A percentile compares a stretch with the other conserved stretches of the same genome.
phyloP scores from a whole-genome alignment of 2,113 vertebrate species.

The Forbesichthys papilliferus region DNA sequence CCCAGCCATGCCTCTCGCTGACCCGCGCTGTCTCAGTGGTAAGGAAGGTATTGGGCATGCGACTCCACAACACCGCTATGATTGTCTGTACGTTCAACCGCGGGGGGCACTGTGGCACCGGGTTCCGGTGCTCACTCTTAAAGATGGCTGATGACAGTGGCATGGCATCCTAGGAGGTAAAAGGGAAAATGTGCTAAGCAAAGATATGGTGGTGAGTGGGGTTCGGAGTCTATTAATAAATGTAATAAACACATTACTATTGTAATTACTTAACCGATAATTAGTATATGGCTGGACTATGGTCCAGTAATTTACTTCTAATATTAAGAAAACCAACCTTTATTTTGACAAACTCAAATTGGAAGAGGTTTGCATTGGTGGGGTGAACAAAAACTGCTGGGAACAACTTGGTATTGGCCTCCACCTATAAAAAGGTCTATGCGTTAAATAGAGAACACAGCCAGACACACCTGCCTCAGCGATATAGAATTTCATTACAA shows the following conservation, averaged over 20 bases:
- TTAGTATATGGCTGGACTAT: too few species aligned
- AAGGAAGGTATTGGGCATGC: conserved; percentile 93
- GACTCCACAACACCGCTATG: conserved; percentile 92
- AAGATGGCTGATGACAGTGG: conserved; percentile 96
- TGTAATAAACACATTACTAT: too few species aligned
- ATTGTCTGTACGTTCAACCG: conserved; percentile 92
- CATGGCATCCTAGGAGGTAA: conserved; percentile 85
- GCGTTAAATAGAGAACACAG: neutral
- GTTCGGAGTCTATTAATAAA: neutral
- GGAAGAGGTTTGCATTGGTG: conserved; percentile 89
- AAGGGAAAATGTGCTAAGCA: neutral
- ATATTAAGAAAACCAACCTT: conserved; percentile 79
- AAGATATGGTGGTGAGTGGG: neutral
- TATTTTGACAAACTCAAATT: conserved; percentile 94
- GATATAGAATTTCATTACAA: too few species aligned
- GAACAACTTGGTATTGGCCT: conserved; percentile 94
- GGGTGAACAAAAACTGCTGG: conserved; percentile 90
- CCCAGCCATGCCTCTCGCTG: conserved; percentile 95
- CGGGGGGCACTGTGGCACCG: conserved; percentile 90
- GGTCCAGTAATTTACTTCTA: too few species aligned
- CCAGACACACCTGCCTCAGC: neutral
- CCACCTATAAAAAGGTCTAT: conserved; percentile 79
- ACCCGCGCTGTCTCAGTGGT: conserved; percentile 89
- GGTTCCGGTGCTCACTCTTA: conserved; percentile 92
- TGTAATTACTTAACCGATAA: too few species aligned